Conservation (phyloP, 2,888 invertebrate species). For the Hipparchia semele region DNA sequence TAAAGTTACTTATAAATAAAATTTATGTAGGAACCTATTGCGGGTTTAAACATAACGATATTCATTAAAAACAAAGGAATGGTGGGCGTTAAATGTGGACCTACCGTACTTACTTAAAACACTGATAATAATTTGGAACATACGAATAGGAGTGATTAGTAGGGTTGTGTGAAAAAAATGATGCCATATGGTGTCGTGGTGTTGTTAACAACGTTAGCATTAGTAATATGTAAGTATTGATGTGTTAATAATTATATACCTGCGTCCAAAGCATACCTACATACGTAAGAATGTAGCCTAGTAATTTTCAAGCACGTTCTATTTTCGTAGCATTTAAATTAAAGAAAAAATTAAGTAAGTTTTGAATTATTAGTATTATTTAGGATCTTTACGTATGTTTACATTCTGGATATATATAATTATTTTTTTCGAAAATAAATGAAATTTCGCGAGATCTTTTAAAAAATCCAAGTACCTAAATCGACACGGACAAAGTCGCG, state of each 20-base stretch:
- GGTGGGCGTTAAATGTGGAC: slow-evolving; percentile 4
- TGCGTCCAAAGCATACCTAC: not conserved
- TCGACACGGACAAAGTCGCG: too few relatives aligned
- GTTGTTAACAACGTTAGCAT: slow-evolving; percentile 29
- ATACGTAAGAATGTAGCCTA: not conserved
- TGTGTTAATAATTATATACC: not conserved
- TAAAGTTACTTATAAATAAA: too few relatives aligned
- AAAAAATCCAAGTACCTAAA: too few relatives aligned
- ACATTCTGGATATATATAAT: too few relatives aligned
- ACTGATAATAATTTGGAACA: slow-evolving; percentile 1
- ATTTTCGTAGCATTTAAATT: not conserved
- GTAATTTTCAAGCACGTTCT: not conserved
- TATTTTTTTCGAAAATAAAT: too few relatives aligned
- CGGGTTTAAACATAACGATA: not conserved
- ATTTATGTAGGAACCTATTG: not conserved
- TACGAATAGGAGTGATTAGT: slow-evolving; percentile 1
- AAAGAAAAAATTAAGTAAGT: too few relatives aligned
- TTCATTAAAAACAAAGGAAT: not conserved
- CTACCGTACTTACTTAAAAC: slow-evolving; percentile 1
- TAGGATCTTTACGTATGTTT: too few relatives aligned
- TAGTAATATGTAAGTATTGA: slow-evolving; percentile 35
- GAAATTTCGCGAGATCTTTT: too few relatives aligned
- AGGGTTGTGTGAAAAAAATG: slow-evolving; percentile 20
- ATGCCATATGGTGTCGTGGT: slow-evolving; percentile 29
- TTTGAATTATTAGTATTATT: too few relatives aligned